Evolutionary conservation across 1,140 invertebrate species (phyloP).

Genomic region (Aporrectodea caliginosa): DNA sequence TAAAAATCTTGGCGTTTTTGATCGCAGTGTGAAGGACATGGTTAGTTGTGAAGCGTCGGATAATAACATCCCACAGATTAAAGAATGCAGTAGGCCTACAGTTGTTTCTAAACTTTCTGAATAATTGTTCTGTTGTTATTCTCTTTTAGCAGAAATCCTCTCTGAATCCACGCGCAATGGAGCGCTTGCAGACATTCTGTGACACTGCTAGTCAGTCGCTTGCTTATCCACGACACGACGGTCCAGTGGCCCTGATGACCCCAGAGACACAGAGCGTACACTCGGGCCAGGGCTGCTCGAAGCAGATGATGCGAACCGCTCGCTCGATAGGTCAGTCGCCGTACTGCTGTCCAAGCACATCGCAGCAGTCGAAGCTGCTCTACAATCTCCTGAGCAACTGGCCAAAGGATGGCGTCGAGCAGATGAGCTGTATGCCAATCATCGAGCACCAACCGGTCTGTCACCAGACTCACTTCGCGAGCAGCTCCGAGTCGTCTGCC

Average conservation of each 20-base stretch:
- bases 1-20: too few species aligned
- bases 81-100: too few species aligned
- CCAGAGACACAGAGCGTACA: not conserved
- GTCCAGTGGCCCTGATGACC: not conserved
- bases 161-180: too few species aligned
- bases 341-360: not conserved
- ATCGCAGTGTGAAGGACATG: too few species aligned
- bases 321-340: not conserved
- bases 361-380: not conserved
- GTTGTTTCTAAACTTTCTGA: too few species aligned
- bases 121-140: too few species aligned
- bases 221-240: not conserved
- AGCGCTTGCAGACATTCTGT: not conserved
- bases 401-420: too few species aligned
- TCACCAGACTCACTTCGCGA: not conserved
- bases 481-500: not conserved
- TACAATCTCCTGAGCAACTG: not conserved
- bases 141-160: too few species aligned
- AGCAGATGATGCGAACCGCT: not conserved
- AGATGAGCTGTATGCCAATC: not conserved
- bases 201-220: not conserved
- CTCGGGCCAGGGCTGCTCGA: not conserved
- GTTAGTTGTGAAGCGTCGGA: too few species aligned
- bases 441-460: not conserved
- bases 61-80: too few species aligned